Evolutionary conservation across 1,140 invertebrate species (phyloP), one percentile per base, ranked within the genome.

Genomic region (Dendrolimus punctatus): DNA sequence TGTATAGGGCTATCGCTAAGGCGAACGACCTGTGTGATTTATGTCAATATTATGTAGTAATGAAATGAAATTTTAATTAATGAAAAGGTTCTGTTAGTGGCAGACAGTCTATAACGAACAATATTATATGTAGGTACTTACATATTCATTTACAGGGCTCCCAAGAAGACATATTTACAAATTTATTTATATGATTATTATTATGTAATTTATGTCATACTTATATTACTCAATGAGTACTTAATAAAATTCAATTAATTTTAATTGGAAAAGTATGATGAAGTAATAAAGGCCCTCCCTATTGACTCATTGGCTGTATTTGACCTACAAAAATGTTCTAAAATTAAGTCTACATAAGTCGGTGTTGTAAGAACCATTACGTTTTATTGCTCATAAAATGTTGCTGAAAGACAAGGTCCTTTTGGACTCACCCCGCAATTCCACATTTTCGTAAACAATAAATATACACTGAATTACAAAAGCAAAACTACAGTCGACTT

Each of bases 321-420:
- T 37, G 40, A 42, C 49, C 49, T 42, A 43, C 6, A 56, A 60
- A 55, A 53, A 55, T 49, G 8, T 46, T 41, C 53, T 55, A 46
- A 50, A 61, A 58, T 39, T 56, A 49, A 54, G 51, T 51, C 9
- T 57, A 53, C n/a, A 48, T 49, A 40, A 52, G 52, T 48, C 56
- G 48, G 57, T 55, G 58, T 63, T 66, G 49, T 53, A 53, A 62
- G 62, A 54, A 52, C 53, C 51, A 64, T 66, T 68, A 68, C 53
- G 51, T 55, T 68, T 71, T 71, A 71, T 60, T 54, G 59, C 39
- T 61, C 59, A 71, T 68, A 68, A 71, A 71, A 63, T 62, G 53
- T 62, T 44, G 55, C 57, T 57, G 55, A 58, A 60, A 61, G 50
- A 65, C 58, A 64, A 66, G 57, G 45, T 55, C 47, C 49, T 41